phyloP scores from a whole-genome alignment of 2,797 vertebrate species.

The Spinibarbus caldwelli region DNA sequence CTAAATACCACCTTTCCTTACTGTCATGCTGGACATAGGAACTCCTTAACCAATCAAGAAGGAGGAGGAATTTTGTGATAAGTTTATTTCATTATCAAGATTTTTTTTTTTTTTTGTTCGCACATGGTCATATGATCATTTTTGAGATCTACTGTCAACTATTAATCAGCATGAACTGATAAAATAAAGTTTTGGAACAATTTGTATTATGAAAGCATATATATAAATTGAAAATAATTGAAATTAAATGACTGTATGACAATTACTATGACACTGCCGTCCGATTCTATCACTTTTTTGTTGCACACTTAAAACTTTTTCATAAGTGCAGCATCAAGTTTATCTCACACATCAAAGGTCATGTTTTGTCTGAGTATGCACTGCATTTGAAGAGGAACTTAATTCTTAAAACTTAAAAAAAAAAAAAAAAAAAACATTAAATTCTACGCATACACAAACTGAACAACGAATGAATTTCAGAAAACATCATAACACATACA shows the following conservation, averaged over 20 bases:
- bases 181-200: not conserved
- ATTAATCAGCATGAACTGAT: not conserved
- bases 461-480: conserved; percentile 51
- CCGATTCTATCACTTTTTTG: not conserved
- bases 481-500: conserved; percentile 54
- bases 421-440: conserved; percentile 18
- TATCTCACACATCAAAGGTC: not conserved
- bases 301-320: not conserved
- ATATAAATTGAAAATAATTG: not conserved
- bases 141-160: not conserved
- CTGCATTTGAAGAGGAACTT: not conserved
- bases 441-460: conserved; percentile 31
- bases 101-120: not conserved
- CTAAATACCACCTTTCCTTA: conserved; percentile 15
- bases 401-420: too few relatives aligned
- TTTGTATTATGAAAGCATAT: not conserved
- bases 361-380: not conserved
- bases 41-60: not conserved
- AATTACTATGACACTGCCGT: not conserved
- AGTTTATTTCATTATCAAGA: not conserved
- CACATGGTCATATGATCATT: not conserved
- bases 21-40: conserved; percentile 14
- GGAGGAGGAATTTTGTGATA: not conserved
- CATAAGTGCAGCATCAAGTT: not conserved
- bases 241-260: not conserved